Conservation (phyloP, 64 coral and sea anemone species). For the Anthopleura sola region DNA sequence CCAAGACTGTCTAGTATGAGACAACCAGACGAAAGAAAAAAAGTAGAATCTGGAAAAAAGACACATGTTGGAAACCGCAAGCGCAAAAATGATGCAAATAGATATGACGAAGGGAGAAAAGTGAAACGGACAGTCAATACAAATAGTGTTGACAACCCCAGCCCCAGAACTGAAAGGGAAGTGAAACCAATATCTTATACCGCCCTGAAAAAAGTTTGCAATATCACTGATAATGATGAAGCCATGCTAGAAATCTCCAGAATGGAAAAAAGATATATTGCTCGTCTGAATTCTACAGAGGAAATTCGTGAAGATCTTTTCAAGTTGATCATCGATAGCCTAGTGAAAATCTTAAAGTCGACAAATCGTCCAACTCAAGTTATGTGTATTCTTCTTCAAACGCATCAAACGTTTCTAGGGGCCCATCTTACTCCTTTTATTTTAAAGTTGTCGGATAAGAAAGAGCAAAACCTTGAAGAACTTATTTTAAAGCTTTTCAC, state of each 20-base stretch:
- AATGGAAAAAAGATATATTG: slow-evolving; percentile 4
- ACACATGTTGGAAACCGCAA: neutral
- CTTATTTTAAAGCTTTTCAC: neutral
- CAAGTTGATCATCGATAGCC: slow-evolving; percentile 18
- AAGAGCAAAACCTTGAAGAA: neutral
- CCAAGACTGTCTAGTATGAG: neutral
- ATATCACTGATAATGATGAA: neutral
- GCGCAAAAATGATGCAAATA: neutral
- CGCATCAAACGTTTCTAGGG: neutral
- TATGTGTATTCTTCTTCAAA: neutral
- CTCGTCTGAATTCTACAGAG: slow-evolving; percentile 8
- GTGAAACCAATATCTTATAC: neutral
- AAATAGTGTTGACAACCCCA: neutral
- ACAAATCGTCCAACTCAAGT: neutral
- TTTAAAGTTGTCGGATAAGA: neutral
- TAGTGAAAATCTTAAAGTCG: neutral
- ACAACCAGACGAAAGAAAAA: neutral
- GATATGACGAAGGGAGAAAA: neutral
- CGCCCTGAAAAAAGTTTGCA: slow-evolving; percentile 11
- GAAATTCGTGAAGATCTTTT: slow-evolving; percentile 30
- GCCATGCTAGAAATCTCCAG: slow-evolving; percentile 4
- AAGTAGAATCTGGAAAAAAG: neutral
- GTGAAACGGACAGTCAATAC: neutral
- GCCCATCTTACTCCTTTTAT: slow-evolving; percentile 21
- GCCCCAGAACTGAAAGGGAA: neutral